phyloP scores from a whole-genome alignment of 2,113 vertebrate genomes.

The Scomber scombrus region DNA sequence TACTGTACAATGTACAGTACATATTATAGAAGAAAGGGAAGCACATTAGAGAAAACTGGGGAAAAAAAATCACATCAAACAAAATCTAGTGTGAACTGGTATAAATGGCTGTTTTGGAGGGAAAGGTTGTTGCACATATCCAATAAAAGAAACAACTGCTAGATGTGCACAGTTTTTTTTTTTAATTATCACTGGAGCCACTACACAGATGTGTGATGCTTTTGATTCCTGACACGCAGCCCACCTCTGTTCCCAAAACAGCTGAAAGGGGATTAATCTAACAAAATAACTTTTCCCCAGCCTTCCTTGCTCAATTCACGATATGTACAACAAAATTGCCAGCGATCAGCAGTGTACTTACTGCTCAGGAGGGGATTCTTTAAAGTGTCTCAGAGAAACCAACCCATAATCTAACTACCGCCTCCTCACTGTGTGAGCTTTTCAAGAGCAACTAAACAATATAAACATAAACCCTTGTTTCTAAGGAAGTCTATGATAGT shows the following conservation, averaged over 20 bases:
- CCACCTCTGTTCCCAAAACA: slow-evolving; percentile 9
- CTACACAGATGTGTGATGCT: not conserved
- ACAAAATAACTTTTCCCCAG: not conserved
- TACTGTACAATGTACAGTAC: not conserved
- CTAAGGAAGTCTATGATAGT: not conserved
- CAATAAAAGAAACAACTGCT: not conserved
- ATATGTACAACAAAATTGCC: slow-evolving; percentile 33
- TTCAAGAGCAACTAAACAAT: not conserved
- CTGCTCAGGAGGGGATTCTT: slow-evolving; percentile 55
- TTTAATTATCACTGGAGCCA: slow-evolving; percentile 1
- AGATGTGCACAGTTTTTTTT: not conserved
- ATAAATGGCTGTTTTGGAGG: not conserved
- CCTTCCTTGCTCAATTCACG: slow-evolving; percentile 20
- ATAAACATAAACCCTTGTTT: not conserved
- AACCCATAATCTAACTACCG: slow-evolving; percentile 58
- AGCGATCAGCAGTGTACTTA: slow-evolving; percentile 41
- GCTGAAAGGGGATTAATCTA: slow-evolving; percentile 16
- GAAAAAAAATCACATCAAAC: not conserved
- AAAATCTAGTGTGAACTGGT: not conserved
- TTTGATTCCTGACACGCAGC: not conserved
- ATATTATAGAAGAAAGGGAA: not conserved
- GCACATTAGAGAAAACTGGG: not conserved
- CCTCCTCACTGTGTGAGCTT: slow-evolving; percentile 41
- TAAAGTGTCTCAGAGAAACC: slow-evolving; percentile 45
- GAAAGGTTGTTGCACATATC: not conserved